A percentile compares a stretch with the other conserved stretches of the same genome.
These are phyloP conservation scores for Chironomus striatipennis DNA, from an alignment of 1,140 invertebrate genomes.

Conservation along the genomic window DNA sequence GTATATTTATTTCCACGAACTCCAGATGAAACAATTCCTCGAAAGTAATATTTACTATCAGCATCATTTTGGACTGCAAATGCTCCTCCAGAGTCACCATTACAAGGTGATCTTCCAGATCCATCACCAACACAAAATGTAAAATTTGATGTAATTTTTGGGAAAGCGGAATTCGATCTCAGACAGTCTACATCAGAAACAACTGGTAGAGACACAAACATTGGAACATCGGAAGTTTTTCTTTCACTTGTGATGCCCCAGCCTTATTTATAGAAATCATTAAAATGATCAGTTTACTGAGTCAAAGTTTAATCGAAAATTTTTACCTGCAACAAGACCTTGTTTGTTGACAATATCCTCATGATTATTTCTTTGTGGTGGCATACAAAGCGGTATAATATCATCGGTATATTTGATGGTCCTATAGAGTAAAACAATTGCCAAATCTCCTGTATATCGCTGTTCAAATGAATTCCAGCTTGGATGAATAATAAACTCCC, in stretches of 20 bases:
- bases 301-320: slow-evolving; percentile 40
- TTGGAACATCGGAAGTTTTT: background rate
- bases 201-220: background rate
- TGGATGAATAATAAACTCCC: slow-evolving; percentile 42
- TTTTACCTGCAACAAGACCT: slow-evolving; percentile 41
- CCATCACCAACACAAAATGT: slow-evolving; percentile 40
- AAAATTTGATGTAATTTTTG: slow-evolving; percentile 35
- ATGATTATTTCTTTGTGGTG: slow-evolving; percentile 37
- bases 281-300: background rate
- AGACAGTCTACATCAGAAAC: slow-evolving; percentile 33
- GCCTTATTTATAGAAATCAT: background rate
- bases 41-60: slow-evolving; percentile 32
- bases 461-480: slow-evolving; percentile 36
- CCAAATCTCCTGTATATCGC: slow-evolving; percentile 44
- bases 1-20: slow-evolving; percentile 28
- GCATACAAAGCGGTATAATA: slow-evolving; percentile 49
- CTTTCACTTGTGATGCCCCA: background rate
- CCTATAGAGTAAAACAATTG: slow-evolving; percentile 37
- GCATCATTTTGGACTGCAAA: slow-evolving; percentile 34
- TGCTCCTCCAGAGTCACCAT: slow-evolving; percentile 39
- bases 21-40: slow-evolving; percentile 35
- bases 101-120: slow-evolving; percentile 34
- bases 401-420: slow-evolving; percentile 33
- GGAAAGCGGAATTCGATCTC: slow-evolving; percentile 30
- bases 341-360: slow-evolving; percentile 28